These are phyloP conservation scores for Chaetophractus vellerosus DNA, from an alignment of 2,797 vertebrate species.

Conservation along the genomic window DNA sequence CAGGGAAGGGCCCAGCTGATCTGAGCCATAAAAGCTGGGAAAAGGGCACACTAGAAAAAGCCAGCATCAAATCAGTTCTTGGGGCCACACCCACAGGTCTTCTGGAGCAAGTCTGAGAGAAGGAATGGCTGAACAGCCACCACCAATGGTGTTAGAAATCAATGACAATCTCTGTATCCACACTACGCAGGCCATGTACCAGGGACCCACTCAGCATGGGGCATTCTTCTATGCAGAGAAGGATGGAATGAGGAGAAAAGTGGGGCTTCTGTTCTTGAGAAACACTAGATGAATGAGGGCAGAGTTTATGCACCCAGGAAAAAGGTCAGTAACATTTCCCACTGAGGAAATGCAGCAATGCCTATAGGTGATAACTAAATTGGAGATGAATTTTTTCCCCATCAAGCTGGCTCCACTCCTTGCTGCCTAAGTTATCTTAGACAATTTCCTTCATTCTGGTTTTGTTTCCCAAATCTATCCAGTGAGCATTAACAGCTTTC, in stretches of 20 bases:
- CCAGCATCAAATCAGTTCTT: slow-evolving; percentile 27
- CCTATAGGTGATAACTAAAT: background rate
- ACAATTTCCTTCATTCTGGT: background rate
- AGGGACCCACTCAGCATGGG: background rate
- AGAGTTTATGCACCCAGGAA: background rate
- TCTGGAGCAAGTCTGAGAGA: background rate
- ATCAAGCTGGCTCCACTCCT: slow-evolving; percentile 5
- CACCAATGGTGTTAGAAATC: background rate
- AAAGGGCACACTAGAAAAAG: slow-evolving; percentile 13
- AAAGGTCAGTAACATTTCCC: slow-evolving; percentile 5
- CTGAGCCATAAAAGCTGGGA: background rate
- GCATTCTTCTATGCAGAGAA: background rate
- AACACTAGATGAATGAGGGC: background rate
- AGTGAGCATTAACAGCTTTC: background rate
- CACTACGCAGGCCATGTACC: background rate
- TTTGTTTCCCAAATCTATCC: slow-evolving; percentile 14
- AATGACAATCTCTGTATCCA: background rate
- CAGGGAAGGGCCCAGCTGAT: background rate
- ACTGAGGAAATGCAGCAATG: slow-evolving; percentile 12
- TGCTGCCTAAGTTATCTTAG: slow-evolving; percentile 35
- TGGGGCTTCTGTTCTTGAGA: slow-evolving; percentile 17
- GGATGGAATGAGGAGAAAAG: slow-evolving; percentile 17
- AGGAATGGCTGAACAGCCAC: background rate
- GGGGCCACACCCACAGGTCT: background rate
- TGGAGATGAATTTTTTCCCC: background rate